A percentile compares a stretch with the other conserved stretches of the same genome.
Conservation (phyloP, 2,797 vertebrate genomes). For the Myotis planiceps region DNA sequence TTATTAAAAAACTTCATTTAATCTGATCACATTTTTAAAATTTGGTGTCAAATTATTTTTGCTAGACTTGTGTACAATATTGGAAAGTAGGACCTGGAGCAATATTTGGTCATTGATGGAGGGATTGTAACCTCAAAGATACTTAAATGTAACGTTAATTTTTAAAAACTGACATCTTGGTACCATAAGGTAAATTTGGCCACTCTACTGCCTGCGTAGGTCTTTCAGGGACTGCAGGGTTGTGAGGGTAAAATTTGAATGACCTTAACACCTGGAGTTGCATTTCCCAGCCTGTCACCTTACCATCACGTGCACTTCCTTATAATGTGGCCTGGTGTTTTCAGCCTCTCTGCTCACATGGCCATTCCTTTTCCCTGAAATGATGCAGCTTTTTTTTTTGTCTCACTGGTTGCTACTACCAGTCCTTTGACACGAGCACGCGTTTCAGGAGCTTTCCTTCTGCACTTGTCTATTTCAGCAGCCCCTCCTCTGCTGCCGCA, state of each 20-base stretch:
- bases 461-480: background rate
- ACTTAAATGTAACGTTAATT: conserved; percentile 1
- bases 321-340: background rate
- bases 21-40: background rate
- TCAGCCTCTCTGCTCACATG: background rate
- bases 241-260: background rate
- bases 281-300: background rate
- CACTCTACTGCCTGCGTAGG: background rate
- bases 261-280: background rate
- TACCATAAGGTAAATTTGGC: background rate
- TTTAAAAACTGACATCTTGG: background rate
- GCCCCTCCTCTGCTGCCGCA: background rate
- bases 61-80: background rate
- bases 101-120: background rate
- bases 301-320: background rate
- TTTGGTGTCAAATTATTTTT: background rate
- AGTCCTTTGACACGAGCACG: background rate
- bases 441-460: background rate
- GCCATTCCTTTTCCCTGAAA: background rate
- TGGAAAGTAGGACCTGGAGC: background rate
- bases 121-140: background rate
- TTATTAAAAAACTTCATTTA: background rate
- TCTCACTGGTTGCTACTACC: background rate
- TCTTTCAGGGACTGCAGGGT: background rate
- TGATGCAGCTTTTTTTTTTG: background rate